phyloP scores from a whole-genome alignment of 2,113 vertebrate species.

The Thinocorus orbignyianus region DNA sequence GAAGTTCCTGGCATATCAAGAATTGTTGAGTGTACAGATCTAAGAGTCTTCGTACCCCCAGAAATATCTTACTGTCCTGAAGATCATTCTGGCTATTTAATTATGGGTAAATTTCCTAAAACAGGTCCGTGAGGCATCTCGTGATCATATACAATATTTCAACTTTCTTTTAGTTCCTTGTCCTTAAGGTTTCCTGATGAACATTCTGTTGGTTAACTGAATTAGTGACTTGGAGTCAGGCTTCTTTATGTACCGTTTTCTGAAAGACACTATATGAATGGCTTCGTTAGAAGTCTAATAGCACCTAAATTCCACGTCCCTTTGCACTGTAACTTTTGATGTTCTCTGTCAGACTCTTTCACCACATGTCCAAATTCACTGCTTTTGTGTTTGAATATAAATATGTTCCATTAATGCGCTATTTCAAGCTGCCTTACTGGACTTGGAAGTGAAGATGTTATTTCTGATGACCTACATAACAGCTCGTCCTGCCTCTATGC shows the following conservation, averaged over 20 bases:
- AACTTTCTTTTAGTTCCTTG: not conserved
- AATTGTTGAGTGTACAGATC: not conserved
- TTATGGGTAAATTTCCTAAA: not conserved
- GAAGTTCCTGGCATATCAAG: not conserved
- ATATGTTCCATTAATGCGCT: not conserved
- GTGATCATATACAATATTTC: not conserved
- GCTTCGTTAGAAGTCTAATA: not conserved
- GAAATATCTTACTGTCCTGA: not conserved
- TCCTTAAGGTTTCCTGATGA: not conserved
- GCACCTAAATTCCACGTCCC: not conserved
- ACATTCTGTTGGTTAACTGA: not conserved
- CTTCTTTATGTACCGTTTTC: not conserved
- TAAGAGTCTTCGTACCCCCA: not conserved
- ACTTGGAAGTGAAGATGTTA: not conserved
- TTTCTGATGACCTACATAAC: not conserved
- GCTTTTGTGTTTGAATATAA: not conserved
- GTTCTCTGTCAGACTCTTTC: not conserved
- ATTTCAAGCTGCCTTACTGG: not conserved
- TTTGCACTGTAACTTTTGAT: not conserved
- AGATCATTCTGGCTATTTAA: not conserved
- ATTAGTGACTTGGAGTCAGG: not conserved
- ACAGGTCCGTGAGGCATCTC: not conserved
- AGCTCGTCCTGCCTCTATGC: not conserved
- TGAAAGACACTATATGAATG: not conserved
- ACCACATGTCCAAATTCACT: not conserved